Conservation (phyloP, 2,888 invertebrate species). For the Lochmaea capreae region DNA sequence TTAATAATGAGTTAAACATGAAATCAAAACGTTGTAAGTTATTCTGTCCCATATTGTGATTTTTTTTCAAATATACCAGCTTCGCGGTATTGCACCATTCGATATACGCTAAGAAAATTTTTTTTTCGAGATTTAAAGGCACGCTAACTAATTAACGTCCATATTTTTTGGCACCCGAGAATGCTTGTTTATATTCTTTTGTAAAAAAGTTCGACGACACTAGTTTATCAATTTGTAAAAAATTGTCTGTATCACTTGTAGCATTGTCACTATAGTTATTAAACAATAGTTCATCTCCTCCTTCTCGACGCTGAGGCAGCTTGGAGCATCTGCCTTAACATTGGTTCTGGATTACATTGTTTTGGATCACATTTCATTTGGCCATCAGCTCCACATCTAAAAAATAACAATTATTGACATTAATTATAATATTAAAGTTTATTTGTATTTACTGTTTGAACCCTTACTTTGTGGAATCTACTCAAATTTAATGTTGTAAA, state of each 20-base stretch:
- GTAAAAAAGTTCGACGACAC: conserved; percentile 56
- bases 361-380: conserved; percentile 96
- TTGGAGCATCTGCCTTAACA: conserved; percentile 90
- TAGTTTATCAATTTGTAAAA: conserved; percentile 58
- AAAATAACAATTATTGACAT: conserved; percentile 54
- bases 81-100: conserved; percentile 35
- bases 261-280: conserved; percentile 57
- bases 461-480: too few species aligned
- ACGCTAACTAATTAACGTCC: conserved; percentile 60
- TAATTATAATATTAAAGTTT: too few species aligned
- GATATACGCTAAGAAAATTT: conserved; percentile 33
- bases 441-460: too few species aligned
- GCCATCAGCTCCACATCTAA: conserved; percentile 90
- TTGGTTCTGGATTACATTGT: conserved; percentile 89
- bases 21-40: too few species aligned
- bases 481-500: too few species aligned
- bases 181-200: conserved; percentile 57
- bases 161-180: conserved; percentile 67
- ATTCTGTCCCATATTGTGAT: too few species aligned
- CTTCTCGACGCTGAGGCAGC: conserved; percentile 77
- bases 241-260: conserved; percentile 62
- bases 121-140: conserved; percentile 55
- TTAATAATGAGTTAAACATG: too few species aligned
- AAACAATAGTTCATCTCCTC: conserved; percentile 70
- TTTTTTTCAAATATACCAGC: conserved; percentile 34